Conservation (phyloP, 1,140 invertebrate species). For the Lucilia sericata region DNA sequence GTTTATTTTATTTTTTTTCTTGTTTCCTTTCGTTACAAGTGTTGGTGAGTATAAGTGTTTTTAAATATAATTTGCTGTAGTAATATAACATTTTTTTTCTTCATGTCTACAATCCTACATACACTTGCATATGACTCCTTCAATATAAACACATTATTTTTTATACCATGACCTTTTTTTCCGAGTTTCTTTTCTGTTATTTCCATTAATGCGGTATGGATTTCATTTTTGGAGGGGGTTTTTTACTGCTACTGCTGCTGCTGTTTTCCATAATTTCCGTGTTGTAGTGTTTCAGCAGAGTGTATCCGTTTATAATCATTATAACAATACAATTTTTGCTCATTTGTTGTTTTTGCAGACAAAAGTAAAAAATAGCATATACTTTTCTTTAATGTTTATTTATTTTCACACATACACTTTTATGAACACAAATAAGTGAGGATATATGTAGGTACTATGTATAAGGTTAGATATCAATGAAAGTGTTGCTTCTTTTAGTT, state of each 20-base stretch:
- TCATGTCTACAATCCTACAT: neutral
- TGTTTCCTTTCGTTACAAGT: neutral
- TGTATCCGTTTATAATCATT: constrained; percentile 21
- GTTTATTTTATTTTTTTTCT: too few species aligned
- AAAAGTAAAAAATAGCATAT: neutral
- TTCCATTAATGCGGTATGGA: neutral
- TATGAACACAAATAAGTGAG: neutral
- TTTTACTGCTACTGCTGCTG: neutral
- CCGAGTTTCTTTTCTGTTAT: too few species aligned
- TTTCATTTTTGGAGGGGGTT: neutral
- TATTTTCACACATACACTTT: neutral
- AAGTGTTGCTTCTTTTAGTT: too few species aligned
- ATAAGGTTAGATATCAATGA: too few species aligned
- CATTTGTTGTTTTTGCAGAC: neutral
- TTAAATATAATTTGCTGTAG: constrained; percentile 4
- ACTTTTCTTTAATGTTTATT: constrained; percentile 11
- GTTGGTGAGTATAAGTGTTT: neutral
- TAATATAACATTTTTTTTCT: constrained; percentile 4
- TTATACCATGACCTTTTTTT: constrained; percentile 1
- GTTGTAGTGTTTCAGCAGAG: neutral
- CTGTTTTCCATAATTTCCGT: neutral
- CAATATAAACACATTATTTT: neutral
- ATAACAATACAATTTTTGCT: neutral
- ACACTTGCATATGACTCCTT: neutral
- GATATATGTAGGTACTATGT: neutral